Evolutionary conservation across 2,888 invertebrate species (phyloP).

Genomic region (Mechanitis messenoides): DNA sequence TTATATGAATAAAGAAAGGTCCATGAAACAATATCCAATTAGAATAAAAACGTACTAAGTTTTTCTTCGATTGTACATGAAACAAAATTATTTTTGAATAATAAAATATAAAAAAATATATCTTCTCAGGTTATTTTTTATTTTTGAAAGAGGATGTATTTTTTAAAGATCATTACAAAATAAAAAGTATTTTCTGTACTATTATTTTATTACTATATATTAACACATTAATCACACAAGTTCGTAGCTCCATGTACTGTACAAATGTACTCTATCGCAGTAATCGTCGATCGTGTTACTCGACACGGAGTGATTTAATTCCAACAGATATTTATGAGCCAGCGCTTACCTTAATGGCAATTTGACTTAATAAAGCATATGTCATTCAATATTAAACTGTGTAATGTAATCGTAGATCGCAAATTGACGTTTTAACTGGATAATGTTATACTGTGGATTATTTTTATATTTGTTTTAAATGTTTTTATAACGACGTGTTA

Average conservation of each 20-base stretch:
- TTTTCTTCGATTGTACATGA: too few relatives aligned
- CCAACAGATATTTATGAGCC: slow-evolving; percentile 54
- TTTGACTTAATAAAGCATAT: slow-evolving; percentile 46
- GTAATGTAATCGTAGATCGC: neutral
- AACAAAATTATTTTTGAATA: too few relatives aligned
- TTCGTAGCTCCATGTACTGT: slow-evolving; percentile 31
- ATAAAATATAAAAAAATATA: too few relatives aligned
- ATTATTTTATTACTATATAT: too few relatives aligned
- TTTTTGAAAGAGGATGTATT: too few relatives aligned
- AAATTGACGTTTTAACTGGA: neutral
- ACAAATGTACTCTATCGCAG: slow-evolving; percentile 40
- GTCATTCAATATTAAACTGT: neutral
- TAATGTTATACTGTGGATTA: slow-evolving; percentile 1
- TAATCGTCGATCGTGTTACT: slow-evolving; percentile 61
- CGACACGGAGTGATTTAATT: slow-evolving; percentile 60
- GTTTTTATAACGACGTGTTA: neutral
- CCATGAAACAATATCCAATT: too few relatives aligned
- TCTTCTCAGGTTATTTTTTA: neutral
- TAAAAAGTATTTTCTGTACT: too few relatives aligned
- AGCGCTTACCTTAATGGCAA: slow-evolving; percentile 48
- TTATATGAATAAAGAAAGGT: too few relatives aligned
- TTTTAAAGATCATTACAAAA: neutral
- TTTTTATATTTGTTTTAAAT: neutral
- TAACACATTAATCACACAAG: neutral
- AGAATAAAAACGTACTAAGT: too few relatives aligned